phyloP scores from a whole-genome alignment of 1,140 invertebrate species.

The Calliopsis andreniformis region DNA sequence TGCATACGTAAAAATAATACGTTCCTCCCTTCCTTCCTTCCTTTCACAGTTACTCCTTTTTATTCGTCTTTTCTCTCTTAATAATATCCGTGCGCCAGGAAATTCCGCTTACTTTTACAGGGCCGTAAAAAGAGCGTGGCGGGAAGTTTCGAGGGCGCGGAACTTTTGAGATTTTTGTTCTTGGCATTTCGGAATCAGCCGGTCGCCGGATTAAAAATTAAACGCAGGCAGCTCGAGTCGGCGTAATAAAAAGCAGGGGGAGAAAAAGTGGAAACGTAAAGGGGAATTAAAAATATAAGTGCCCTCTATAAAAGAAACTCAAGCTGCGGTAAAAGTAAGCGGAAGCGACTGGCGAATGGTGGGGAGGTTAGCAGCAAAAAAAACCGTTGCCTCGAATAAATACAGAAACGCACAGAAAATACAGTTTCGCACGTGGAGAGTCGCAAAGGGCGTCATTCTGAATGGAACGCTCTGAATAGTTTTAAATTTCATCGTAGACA shows the following conservation, averaged over 20 bases:
- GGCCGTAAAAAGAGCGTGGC: no score
- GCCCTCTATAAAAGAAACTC: constrained; percentile 35
- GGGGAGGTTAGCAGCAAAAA: not conserved
- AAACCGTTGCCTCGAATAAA: constrained; percentile 23
- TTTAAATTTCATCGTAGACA: constrained; percentile 31
- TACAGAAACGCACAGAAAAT: constrained; percentile 28
- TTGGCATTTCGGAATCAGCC: constrained; percentile 27
- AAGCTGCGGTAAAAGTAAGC: constrained; percentile 23
- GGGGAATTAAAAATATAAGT: constrained; percentile 50
- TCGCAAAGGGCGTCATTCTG: not conserved
- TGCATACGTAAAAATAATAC: not conserved
- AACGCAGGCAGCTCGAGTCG: not conserved
- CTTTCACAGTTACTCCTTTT: no score
- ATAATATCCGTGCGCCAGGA: not conserved
- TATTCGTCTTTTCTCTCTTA: not conserved
- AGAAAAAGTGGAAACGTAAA: constrained; percentile 3
- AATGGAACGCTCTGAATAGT: constrained; percentile 6
- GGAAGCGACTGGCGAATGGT: not conserved
- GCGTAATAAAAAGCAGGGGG: not conserved
- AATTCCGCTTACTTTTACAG: no score
- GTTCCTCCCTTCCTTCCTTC: no score
- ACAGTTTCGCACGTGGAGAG: constrained; percentile 16
- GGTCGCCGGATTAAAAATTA: constrained; percentile 34
- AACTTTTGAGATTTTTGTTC: constrained; percentile 26
- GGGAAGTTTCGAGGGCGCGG: no score